phyloP scores from a whole-genome alignment of 2,888 invertebrate genomes.

The Pyrocoelia pectoralis region DNA sequence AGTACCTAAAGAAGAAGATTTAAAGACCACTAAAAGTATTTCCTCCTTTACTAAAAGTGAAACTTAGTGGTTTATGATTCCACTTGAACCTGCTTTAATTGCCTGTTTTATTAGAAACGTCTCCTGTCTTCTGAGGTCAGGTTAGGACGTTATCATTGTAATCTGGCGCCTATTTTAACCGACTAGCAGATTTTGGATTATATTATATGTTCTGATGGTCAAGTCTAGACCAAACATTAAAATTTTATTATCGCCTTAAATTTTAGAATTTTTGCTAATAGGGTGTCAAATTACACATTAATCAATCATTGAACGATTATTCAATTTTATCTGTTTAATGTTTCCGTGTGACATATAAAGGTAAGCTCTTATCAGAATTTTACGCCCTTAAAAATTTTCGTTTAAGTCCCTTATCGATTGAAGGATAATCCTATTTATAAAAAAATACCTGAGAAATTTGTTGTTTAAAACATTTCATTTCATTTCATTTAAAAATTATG shows the following conservation, averaged over 20 bases:
- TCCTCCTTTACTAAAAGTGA: conserved; percentile 33
- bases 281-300: conserved; percentile 15
- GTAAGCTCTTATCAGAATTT: too few relatives aligned
- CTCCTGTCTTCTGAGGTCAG: conserved; percentile 31
- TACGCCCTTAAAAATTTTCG: too few relatives aligned
- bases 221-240: conserved; percentile 44
- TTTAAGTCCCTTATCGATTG: too few relatives aligned
- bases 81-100: conserved; percentile 35
- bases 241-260: conserved; percentile 16
- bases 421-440: too few relatives aligned
- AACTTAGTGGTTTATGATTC: conserved; percentile 36
- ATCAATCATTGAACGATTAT: background rate
- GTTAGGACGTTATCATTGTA: conserved; percentile 40
- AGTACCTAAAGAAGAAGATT: conserved; percentile 7
- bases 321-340: background rate
- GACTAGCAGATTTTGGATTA: conserved; percentile 44
- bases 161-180: conserved; percentile 46
- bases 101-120: conserved; percentile 34
- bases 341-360: background rate
- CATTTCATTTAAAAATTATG: too few relatives aligned
- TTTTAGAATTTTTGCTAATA: conserved; percentile 1
- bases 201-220: conserved; percentile 32
- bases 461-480: too few relatives aligned
- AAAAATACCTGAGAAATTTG: too few relatives aligned
- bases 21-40: conserved; percentile 26